Evolutionary conservation across 2,888 invertebrate species (phyloP), one percentile per base, ranked within the genome.

Genomic region (Stenurella melanura): DNA sequence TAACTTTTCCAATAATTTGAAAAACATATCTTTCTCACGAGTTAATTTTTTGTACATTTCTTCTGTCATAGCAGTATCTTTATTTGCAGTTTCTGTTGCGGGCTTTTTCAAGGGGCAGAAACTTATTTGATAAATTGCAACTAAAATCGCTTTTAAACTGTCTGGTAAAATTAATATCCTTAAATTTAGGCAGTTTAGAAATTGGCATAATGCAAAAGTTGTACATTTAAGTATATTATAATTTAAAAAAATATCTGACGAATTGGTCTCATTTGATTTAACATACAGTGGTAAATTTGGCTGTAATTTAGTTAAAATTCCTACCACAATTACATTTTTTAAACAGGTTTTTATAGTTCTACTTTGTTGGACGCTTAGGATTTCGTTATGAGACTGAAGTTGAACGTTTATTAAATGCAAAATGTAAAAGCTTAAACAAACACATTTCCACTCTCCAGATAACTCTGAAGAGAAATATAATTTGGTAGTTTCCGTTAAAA

Each of bases 51-150:
- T 85, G 88, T 92, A 93, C 80, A 92, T 88, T 80, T 92, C 91
- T 82, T 89, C 82, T 0, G 93, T 92, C 92, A 94, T 93, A 66
- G 85, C 84, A 87, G 17, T n/a, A 15, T n/a, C 21, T 54, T 92
- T 90, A 54, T 50, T 57, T 86, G 81, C 70, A 63, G 60, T 89
- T 73, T 87, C 85, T 3, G 82, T 76, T 76, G 81, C 81, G 88
- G 74, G 94, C 93, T 88, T 93, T 92, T 91, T 92, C 42, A 95
- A 85, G 9, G 94, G 94, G 54, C 93, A 93, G 90, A 92, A 92
- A 30, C 92, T 90, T 67, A 96, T 89, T 88, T 95, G 95, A 82
- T 95, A 92, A 34, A 95, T 88, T 3, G 92, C 92, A 74, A 93
- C 93, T 69, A 96, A 88, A 80, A 95, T 90, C 86, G 92, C 92